phyloP scores from a whole-genome alignment of 2,888 invertebrate species.

The Drosophila eohydei region DNA sequence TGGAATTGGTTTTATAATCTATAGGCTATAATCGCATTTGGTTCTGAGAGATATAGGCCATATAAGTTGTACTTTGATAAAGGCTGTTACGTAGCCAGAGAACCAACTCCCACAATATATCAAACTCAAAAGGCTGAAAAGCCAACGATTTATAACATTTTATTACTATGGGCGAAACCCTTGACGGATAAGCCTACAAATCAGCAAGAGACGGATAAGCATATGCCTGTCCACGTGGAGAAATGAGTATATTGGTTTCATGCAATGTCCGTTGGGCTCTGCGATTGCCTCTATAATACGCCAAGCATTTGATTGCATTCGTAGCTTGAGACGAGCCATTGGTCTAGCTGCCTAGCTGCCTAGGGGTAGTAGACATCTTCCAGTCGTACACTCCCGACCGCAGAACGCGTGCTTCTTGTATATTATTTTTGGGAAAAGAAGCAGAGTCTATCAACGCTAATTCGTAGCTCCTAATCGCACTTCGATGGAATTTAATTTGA shows the following conservation, averaged over 20 bases:
- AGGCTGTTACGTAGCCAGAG: not conserved
- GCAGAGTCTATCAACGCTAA: conserved; percentile 2
- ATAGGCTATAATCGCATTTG: not conserved
- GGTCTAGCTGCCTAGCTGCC: not conserved
- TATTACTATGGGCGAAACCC: conserved; percentile 20
- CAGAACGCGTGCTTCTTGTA: not conserved
- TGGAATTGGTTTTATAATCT: no score
- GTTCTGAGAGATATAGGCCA: not conserved
- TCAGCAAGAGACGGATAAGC: not conserved
- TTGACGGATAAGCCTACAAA: conserved; percentile 16
- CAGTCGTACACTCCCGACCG: not conserved
- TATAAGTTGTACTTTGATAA: not conserved
- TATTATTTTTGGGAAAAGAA: not conserved
- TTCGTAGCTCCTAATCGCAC: conserved; percentile 7
- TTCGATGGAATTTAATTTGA: conserved; percentile 9
- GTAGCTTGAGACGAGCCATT: not conserved
- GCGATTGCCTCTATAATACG: no score
- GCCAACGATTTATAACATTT: not conserved
- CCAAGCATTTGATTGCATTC: not conserved
- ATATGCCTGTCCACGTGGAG: not conserved
- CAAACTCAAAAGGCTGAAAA: not conserved
- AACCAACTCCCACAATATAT: conserved; percentile 5
- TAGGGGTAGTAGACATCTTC: no score
- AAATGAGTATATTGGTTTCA: not conserved
- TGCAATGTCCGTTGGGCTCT: no score